Base-by-base conservation (phyloP, 2,113 vertebrate genomes). In the Xerus inauris region DNA sequence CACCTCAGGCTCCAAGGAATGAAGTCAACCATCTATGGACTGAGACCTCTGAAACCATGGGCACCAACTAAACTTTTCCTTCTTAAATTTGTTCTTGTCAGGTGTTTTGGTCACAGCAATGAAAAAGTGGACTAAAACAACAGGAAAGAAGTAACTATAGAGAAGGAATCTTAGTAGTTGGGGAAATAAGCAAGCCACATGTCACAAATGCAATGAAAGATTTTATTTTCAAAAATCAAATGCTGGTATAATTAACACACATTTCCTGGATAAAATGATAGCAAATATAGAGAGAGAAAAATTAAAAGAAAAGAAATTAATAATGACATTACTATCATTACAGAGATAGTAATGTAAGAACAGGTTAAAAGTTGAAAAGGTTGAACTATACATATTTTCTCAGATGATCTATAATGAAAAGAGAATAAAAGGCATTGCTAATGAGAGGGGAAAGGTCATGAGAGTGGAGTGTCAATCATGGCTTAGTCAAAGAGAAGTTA, bases 321-420 rank as follows among this genome's bases (percentile, higher is more conserved):
- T 45, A 87, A 86, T n/a, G n/a, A n/a, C n/a, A n/a, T n/a, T n/a
- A n/a, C n/a, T n/a, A n/a, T n/a, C n/a, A 91, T 47, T 62, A 35
- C 77, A 59, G 95, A 51, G 3, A 42, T 7, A 20, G 12, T 45
- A 40, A 47, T 54, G n/a, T 28, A 91, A 84, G n/a, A 76, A 42
- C 30, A 83, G 49, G 6, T 22, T 91, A 77, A 71, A 76, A 76
- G 45, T 51, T 91, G 13, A 49, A 97, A 93, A 94, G 14, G 51
- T 38, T 73, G 65, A 94, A 19, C 32, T 87, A 32, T 32, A n/a
- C n/a, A 12, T 69, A 71, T 92, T 97, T 69, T 59, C 30, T 96
- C 64, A 83, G 35, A 92, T 87, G 59, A 77, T 73, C 49, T 24
- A 47, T 64, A 86, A 73, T 80, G 54, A 92, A 83, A 92, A 82